phyloP scores from a whole-genome alignment of 2,113 vertebrate genomes.

The Lepus americanus region DNA sequence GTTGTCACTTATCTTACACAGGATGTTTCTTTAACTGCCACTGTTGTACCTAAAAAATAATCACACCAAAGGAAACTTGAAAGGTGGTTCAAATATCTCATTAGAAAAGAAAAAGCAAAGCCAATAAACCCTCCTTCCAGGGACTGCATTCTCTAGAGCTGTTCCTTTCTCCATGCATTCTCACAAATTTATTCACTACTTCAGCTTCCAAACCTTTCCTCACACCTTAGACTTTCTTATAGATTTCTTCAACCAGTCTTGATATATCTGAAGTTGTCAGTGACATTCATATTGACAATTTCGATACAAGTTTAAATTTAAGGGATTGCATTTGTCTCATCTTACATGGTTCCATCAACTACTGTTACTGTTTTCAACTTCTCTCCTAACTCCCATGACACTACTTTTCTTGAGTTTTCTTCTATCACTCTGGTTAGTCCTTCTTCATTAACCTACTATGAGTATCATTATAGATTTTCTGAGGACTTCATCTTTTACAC shows the following conservation, averaged over 20 bases:
- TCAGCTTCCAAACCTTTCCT: neutral
- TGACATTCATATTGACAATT: neutral
- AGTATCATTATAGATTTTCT: neutral
- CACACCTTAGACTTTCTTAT: neutral
- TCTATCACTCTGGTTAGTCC: neutral
- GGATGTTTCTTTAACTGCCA: neutral
- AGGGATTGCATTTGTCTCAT: neutral
- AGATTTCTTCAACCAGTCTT: neutral
- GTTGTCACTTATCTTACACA: neutral
- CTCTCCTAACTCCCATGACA: neutral
- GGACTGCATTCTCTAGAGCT: neutral
- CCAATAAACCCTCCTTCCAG: neutral
- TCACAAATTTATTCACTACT: neutral
- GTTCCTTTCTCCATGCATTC: neutral
- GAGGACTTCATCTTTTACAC: neutral
- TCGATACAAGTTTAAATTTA: neutral
- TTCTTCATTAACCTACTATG: neutral
- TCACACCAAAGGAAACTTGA: neutral
- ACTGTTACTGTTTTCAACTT: neutral
- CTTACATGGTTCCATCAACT: neutral
- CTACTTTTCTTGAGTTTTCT: neutral
- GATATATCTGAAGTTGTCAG: neutral
- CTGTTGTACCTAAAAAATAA: conserved; percentile 3
- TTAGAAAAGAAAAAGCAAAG: neutral
- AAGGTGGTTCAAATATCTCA: neutral